phyloP scores from a whole-genome alignment of 2,888 invertebrate species.

The Volucella inflata region DNA sequence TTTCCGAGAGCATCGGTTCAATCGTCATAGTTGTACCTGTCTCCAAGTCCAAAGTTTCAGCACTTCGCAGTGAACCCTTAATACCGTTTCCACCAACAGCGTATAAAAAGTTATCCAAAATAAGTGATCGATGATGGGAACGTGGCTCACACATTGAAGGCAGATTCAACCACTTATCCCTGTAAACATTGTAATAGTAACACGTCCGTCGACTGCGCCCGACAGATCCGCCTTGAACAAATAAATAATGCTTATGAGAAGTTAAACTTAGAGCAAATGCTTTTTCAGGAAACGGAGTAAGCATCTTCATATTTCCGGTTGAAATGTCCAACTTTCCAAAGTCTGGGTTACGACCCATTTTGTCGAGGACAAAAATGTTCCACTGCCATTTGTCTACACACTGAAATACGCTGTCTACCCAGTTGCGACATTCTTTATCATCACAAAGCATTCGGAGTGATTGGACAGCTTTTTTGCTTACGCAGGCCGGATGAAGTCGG shows the following conservation, averaged over 20 bases:
- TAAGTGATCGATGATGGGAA: slow-evolving; percentile 79
- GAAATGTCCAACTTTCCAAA: slow-evolving; percentile 77
- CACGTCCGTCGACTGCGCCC: slow-evolving; percentile 77
- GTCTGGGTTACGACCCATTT: slow-evolving; percentile 79
- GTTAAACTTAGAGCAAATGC: slow-evolving; percentile 79
- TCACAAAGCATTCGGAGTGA: slow-evolving; percentile 75
- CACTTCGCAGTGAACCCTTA: slow-evolving; percentile 76
- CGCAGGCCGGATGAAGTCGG: slow-evolving; percentile 78
- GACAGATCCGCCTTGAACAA: slow-evolving; percentile 79
- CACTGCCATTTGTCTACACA: slow-evolving; percentile 76
- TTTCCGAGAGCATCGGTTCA: slow-evolving; percentile 78
- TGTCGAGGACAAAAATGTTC: slow-evolving; percentile 79
- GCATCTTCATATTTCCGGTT: slow-evolving; percentile 74
- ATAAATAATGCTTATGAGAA: slow-evolving; percentile 78
- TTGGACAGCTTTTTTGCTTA: slow-evolving; percentile 76
- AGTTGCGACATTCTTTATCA: slow-evolving; percentile 75
- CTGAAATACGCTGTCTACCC: slow-evolving; percentile 77
- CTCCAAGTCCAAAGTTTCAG: slow-evolving; percentile 78
- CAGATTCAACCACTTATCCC: slow-evolving; percentile 78
- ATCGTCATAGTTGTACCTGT: slow-evolving; percentile 77
- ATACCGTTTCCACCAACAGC: slow-evolving; percentile 78
- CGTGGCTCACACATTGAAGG: slow-evolving; percentile 76
- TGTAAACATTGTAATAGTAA: slow-evolving; percentile 79
- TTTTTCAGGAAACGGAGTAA: slow-evolving; percentile 77
- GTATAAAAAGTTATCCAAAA: slow-evolving; percentile 78